Conservation (phyloP, 2,113 vertebrate species). For the Proterorhinus semilunaris region DNA sequence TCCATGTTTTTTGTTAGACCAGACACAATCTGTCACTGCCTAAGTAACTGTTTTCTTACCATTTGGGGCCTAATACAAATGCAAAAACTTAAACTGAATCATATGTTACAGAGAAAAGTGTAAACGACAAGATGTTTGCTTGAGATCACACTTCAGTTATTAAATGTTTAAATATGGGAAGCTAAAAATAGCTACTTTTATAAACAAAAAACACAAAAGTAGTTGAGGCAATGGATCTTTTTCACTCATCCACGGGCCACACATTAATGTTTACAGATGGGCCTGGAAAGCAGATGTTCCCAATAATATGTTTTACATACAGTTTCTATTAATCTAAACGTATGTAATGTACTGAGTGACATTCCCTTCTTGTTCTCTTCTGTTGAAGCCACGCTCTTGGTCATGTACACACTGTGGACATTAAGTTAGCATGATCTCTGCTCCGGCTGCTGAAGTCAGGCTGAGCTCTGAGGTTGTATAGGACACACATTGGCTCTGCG, state of each 20-base stretch:
- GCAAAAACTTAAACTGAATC: background rate
- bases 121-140: background rate
- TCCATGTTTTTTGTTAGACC: slow-evolving; percentile 36
- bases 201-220: slow-evolving; percentile 22
- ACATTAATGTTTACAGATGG: too few relatives aligned
- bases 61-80: background rate
- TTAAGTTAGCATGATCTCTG: slow-evolving; percentile 26
- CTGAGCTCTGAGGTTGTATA: slow-evolving; percentile 29
- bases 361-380: background rate
- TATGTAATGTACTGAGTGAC: background rate
- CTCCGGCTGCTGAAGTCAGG: slow-evolving; percentile 44
- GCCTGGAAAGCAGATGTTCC: background rate
- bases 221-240: slow-evolving; percentile 20
- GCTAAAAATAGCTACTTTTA: background rate
- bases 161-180: background rate
- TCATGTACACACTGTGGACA: background rate
- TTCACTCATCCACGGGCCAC: background rate
- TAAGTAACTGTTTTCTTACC: background rate
- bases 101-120: background rate
- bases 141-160: background rate
- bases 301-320: background rate
- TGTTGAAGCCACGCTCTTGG: background rate
- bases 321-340: background rate
- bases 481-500: slow-evolving; percentile 23
- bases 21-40: slow-evolving; percentile 30